These are phyloP conservation scores for Pongo abelii DNA, from an alignment of 2,113 vertebrate genomes.

Conservation along the genomic window DNA sequence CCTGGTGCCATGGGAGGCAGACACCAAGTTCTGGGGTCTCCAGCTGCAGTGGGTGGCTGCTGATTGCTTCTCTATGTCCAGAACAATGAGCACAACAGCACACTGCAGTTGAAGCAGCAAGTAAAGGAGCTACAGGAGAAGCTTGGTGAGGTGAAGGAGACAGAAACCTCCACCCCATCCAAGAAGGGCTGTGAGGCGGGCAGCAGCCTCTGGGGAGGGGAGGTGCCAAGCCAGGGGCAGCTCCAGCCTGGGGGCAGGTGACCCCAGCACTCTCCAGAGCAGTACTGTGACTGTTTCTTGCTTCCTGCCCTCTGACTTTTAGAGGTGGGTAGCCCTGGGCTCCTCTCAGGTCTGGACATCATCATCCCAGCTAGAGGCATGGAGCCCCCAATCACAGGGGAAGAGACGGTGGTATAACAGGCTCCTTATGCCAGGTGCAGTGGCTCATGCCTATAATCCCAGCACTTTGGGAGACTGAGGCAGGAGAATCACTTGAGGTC, in stretches of 20 bases:
- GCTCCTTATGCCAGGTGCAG: background rate
- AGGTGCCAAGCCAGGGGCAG: background rate
- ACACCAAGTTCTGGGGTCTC: too few species aligned
- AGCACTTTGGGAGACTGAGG: too few species aligned
- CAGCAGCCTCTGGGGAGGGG: background rate
- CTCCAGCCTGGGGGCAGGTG: background rate
- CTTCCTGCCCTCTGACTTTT: background rate
- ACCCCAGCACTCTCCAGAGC: background rate
- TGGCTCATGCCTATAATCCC: too few species aligned
- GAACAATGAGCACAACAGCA: too few species aligned
- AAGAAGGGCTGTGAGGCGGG: too few species aligned
- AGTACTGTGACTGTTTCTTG: background rate
- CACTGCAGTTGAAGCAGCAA: too few species aligned
- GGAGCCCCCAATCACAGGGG: background rate
- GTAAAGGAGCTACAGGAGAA: constrained; percentile 78
- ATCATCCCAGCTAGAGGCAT: background rate
- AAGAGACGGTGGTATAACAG: too few species aligned
- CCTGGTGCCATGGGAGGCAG: accelerated
- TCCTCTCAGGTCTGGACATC: background rate
- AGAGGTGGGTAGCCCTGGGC: constrained; percentile 39
- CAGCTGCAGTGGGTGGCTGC: too few species aligned
- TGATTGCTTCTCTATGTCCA: too few species aligned
- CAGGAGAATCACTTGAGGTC: too few species aligned
- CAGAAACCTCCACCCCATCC: constrained; percentile 78
- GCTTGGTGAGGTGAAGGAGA: constrained; percentile 90